Percentiles rank a stretch among this genome's conserved stretches.
These are phyloP conservation scores for Mimas tiliae DNA, from an alignment of 2,888 invertebrate genomes.

Conservation along the genomic window DNA sequence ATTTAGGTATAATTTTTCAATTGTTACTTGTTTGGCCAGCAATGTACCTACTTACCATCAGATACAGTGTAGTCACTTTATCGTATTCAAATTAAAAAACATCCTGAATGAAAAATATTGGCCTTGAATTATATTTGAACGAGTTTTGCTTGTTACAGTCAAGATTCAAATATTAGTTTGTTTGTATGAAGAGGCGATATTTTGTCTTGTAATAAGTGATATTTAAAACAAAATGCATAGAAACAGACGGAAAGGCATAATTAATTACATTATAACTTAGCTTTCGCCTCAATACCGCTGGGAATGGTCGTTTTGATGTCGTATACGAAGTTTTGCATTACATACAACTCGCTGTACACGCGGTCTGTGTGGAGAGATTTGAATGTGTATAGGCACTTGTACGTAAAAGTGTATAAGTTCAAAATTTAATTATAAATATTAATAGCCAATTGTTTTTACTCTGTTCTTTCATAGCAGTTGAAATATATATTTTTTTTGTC, in stretches of 20 bases:
- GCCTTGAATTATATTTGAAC: no score
- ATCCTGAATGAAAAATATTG: no score
- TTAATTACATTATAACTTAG: constrained; percentile 37
- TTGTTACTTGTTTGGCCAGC: no score
- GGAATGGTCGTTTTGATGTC: constrained; percentile 39
- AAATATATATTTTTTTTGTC: no score
- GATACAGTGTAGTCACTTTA: no score
- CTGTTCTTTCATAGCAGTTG: no score
- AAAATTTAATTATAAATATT: neutral
- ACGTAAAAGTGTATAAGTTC: neutral
- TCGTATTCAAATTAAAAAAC: no score
- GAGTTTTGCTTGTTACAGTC: no score
- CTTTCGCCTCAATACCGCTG: constrained; percentile 59
- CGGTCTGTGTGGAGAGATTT: constrained; percentile 21
- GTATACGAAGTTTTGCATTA: constrained; percentile 36
- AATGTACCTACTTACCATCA: no score
- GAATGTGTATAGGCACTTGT: neutral
- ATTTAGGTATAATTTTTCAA: no score
- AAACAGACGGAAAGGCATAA: constrained; percentile 34
- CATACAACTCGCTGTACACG: neutral
- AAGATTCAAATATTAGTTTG: neutral
- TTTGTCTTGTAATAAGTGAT: neutral
- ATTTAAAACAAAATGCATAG: constrained; percentile 34
- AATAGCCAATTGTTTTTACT: no score
- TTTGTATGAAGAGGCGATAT: constrained; percentile 1